Evolutionary conservation across 2,888 invertebrate species (phyloP), one percentile per base, ranked within the genome.

Genomic region (Osedax fenrisi): DNA sequence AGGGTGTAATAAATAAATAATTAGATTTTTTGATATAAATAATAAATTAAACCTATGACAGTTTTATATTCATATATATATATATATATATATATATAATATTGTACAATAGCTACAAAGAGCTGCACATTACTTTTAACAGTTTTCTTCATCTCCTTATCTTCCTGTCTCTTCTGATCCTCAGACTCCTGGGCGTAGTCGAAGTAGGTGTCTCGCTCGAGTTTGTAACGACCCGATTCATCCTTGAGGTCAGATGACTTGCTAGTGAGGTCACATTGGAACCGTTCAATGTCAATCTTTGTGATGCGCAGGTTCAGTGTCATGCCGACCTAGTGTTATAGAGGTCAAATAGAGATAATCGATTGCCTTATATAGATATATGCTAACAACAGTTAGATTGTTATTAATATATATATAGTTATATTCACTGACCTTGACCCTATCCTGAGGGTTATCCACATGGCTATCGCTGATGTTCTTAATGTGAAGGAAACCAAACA

Each of bases 261-360:
- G 1, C 91, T 92, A 0, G 96, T 94, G 79, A 96, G 91, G 81
- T 97, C 95, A 23, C 84, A 82, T 27, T 81, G 81, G 76, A 96
- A 96, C 74, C 92, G 87, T 79, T 96, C 95, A 0, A 94, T 92
- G 80, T 96, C 94, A 67, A 99, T 94, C 86, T 96, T 96, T n/a
- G 89, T 90, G 78, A 98, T 89, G 41, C 97, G 87, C 79, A 92
- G 91, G 83, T 86, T 85, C 25, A 87, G 78, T 13, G 84, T 84
- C 85, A 85, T 85, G 26, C 83, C 83, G 69, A 80, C 70, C 83
- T 83, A 62, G 5, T 66, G n/a, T n/a, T n/a, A n/a, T n/a, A n/a
- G 27, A 3, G n/a, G n/a, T n/a, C n/a, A n/a, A n/a, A n/a, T n/a
- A n/a, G n/a, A n/a, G n/a, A n/a, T n/a, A n/a, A n/a, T n/a, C n/a